Evolutionary conservation across 2,888 invertebrate species (phyloP).

Genomic region (Kryphioiulus occultus): DNA sequence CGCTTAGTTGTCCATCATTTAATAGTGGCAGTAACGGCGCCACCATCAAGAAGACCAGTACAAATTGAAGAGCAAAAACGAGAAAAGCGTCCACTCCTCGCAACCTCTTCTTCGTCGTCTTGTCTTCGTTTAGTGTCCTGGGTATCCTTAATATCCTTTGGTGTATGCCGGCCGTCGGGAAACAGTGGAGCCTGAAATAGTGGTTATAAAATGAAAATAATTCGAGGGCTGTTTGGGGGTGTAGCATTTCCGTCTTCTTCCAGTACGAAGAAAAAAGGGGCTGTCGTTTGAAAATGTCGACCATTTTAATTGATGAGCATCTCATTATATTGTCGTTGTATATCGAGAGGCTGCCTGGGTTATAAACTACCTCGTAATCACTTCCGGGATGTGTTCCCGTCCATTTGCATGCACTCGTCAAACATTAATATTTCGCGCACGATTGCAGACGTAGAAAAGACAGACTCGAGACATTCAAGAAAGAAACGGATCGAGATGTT

Average conservation of each 20-base stretch:
- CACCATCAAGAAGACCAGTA: not conserved
- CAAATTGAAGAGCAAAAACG: not conserved
- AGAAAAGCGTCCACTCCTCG: not conserved
- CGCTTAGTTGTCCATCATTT: not conserved
- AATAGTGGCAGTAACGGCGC: not conserved
- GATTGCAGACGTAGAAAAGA: not conserved
- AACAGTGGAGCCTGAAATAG: not conserved
- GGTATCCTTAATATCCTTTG: no score
- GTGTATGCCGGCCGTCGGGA: not conserved
- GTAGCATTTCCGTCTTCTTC: not conserved
- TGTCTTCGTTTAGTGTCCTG: not conserved
- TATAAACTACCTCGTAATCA: conserved; percentile 12
- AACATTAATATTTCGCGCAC: not conserved
- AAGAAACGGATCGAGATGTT: not conserved
- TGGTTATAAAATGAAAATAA: not conserved
- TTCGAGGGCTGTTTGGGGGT: not conserved
- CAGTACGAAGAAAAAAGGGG: not conserved
- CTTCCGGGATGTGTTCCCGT: conserved; percentile 10
- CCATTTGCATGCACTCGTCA: not conserved
- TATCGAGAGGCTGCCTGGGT: not conserved
- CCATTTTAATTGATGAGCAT: conserved; percentile 25
- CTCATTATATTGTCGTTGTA: conserved; percentile 17
- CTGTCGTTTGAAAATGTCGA: not conserved
- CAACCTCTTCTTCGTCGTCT: no score
- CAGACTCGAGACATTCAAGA: not conserved